Evolutionary conservation across 1,140 invertebrate genomes (phyloP).

Genomic region (Drosophila littoralis): DNA sequence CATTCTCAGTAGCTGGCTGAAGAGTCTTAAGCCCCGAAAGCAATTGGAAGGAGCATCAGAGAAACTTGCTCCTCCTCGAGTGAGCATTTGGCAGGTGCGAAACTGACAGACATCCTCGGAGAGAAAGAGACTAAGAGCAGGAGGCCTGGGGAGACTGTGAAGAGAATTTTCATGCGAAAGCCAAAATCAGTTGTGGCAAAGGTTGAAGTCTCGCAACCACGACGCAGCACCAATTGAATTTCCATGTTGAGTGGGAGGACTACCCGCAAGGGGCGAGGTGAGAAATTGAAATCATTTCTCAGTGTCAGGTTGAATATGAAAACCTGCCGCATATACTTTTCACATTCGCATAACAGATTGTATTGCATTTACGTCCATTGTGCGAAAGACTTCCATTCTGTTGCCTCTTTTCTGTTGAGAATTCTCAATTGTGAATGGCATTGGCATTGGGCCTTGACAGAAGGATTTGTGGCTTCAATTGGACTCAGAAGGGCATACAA

Average conservation of each 20-base stretch:
- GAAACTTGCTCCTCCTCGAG: neutral
- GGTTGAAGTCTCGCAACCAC: neutral
- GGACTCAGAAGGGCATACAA: conserved; percentile 18
- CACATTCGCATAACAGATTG: conserved; percentile 30
- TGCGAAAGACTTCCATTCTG: conserved; percentile 13
- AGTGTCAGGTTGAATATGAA: conserved; percentile 51
- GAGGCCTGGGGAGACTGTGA: neutral
- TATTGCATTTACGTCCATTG: conserved; percentile 36
- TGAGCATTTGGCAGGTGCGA: conserved; percentile 21
- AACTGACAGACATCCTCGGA: conserved; percentile 3
- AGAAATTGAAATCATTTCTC: conserved; percentile 69
- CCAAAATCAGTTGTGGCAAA: neutral
- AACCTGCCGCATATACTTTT: conserved; percentile 24
- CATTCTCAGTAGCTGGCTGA: conserved; percentile 18
- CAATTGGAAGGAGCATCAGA: neutral
- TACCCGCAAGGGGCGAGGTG: neutral
- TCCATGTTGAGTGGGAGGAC: conserved; percentile 5
- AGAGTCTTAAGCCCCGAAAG: conserved; percentile 5
- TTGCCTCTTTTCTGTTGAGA: conserved; percentile 11
- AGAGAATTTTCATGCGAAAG: conserved; percentile 62
- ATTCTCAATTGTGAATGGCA: conserved; percentile 5
- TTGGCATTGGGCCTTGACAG: conserved; percentile 16
- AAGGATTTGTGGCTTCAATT: conserved; percentile 11
- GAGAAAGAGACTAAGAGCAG: neutral
- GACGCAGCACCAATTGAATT: conserved; percentile 35